Conservation (phyloP, 2,113 vertebrate genomes). For the Corythornis cristatus region DNA sequence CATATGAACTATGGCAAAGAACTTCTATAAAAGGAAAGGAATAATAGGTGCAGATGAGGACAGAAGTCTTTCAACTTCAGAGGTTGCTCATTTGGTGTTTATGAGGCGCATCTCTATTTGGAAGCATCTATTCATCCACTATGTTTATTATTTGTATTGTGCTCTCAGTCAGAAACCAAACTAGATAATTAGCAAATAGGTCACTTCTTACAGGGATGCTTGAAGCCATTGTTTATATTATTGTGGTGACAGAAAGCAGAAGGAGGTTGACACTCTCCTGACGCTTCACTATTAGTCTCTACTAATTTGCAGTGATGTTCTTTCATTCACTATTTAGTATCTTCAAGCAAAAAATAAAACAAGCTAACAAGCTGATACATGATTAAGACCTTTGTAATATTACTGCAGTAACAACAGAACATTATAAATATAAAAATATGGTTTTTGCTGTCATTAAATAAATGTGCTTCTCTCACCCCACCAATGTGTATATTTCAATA, state of each 20-base stretch:
- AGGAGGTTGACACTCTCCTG: background rate
- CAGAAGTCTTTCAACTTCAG: background rate
- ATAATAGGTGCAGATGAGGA: background rate
- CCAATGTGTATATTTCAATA: background rate
- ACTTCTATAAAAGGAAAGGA: background rate
- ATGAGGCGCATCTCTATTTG: background rate
- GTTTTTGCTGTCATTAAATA: background rate
- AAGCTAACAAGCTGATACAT: background rate
- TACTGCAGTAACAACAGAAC: background rate
- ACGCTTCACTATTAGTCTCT: background rate
- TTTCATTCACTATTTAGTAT: background rate
- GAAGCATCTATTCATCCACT: background rate
- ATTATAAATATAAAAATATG: background rate
- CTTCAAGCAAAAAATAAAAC: background rate
- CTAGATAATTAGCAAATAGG: background rate
- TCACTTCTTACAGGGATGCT: background rate
- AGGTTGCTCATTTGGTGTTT: background rate
- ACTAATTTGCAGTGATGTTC: background rate
- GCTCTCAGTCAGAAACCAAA: background rate
- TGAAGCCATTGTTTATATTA: background rate
- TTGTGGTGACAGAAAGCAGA: conserved; percentile 11
- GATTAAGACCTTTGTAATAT: background rate
- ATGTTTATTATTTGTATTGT: background rate
- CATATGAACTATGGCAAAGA: background rate
- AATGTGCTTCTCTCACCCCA: background rate